These are phyloP conservation scores for Rhopalosiphum nymphaeae DNA, from an alignment of 2,888 invertebrate genomes.

Conservation along the genomic window DNA sequence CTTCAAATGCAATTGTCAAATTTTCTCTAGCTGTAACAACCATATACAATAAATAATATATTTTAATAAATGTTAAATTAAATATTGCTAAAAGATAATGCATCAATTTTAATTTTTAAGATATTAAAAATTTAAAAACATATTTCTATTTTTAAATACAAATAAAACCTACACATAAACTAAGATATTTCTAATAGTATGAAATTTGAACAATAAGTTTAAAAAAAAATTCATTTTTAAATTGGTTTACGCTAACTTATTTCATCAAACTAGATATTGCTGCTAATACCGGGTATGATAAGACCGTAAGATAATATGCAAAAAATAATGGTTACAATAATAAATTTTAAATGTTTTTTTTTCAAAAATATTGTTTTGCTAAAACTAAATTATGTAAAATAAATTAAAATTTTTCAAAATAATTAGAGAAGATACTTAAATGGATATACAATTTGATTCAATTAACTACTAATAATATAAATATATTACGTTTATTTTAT, in stretches of 20 bases:
- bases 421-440: neutral
- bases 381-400: neutral
- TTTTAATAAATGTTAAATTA: neutral
- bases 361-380: neutral
- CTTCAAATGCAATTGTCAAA: conserved; percentile 50
- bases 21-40: conserved; percentile 51
- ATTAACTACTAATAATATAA: no score
- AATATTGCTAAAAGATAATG: neutral
- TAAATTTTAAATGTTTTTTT: neutral
- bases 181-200: neutral
- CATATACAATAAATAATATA: neutral
- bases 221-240: neutral
- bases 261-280: neutral
- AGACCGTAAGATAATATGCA: neutral
- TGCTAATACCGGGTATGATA: neutral
- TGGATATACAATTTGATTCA: neutral
- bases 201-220: neutral
- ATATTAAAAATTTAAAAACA: no score
- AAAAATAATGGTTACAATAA: neutral
- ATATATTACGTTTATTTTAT: neutral
- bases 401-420: neutral
- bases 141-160: no score
- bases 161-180: neutral
- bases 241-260: neutral
- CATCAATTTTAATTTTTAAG: neutral